Base-by-base conservation (phyloP, 2,888 invertebrate genomes). In the Lissocephala sabroskyi region DNA sequence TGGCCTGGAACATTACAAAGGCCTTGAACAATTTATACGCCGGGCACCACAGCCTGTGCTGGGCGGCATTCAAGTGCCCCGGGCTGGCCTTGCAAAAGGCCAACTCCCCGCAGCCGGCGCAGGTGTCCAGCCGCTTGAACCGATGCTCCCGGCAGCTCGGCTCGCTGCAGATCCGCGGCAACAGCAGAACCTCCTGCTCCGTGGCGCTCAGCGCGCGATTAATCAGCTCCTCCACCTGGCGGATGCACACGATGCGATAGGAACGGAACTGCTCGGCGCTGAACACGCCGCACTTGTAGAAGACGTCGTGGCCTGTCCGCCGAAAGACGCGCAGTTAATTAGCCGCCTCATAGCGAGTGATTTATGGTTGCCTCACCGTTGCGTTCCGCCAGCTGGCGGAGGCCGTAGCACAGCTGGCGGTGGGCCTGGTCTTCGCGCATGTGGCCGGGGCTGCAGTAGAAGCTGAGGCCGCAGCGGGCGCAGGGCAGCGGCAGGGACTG, bases 101-200 rank as follows among this genome's bases (percentile, higher is more conserved):
- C 56, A 88, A 88, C 85, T 88, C 89, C 1, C 87, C 86, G 74
- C 92, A 92, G 0, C 84, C 80, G 0, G 82, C 71, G 56, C 92
- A 92, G 41, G 87, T 86, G 7, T 58, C 78, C 9, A 91, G 66
- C 49, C 84, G 85, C 11, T 79, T 78, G 39, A 85, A 86, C 33
- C 85, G 81, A 82, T 87, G 87, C 55, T 89, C 87, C 45, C 88
- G 85, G 67, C 92, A 92, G 0, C 78, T 79, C 0, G 82, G 67
- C 5, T 87, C 83, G 0, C 81, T 81, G 59, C 92, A 92, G 3
- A 90, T 83, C 47, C 89, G 86, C 0, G 92, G 91, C 66, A 90
- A 92, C 16, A 92, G 82, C 17, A 92, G 79, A 0, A 89, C 87
- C 71, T 92, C 92, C 53, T 88, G 89, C 76, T 92, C 92, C 85